These are phyloP conservation scores for Notoglanidium macrostoma DNA, from an alignment of 2,797 vertebrate species.

Conservation along the genomic window DNA sequence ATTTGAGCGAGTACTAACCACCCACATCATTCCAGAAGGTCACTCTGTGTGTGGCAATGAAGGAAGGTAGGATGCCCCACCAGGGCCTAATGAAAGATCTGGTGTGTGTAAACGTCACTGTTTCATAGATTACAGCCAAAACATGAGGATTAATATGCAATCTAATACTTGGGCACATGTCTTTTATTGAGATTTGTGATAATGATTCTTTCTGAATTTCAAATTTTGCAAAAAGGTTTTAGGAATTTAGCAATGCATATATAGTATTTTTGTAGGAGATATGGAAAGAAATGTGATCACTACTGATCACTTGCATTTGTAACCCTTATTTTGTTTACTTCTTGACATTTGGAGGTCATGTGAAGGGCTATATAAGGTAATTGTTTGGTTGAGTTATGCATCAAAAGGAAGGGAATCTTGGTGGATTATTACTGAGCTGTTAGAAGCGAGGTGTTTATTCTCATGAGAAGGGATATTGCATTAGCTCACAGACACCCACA, in stretches of 20 bases:
- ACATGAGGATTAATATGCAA: constrained; percentile 28
- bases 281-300: not conserved
- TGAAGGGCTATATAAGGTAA: constrained; percentile 21
- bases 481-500: constrained; percentile 31
- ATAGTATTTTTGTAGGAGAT: not conserved
- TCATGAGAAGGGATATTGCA: constrained; percentile 37
- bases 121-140: constrained; percentile 48
- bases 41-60: constrained; percentile 48
- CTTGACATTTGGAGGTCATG: constrained; percentile 22
- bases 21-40: constrained; percentile 58
- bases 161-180: constrained; percentile 23
- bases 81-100: constrained; percentile 47
- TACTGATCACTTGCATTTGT: not conserved
- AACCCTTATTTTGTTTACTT: not conserved
- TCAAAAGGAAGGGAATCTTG: not conserved
- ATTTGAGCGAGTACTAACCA: constrained; percentile 48
- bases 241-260: not conserved
- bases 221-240: constrained; percentile 5
- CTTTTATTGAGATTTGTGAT: constrained; percentile 34
- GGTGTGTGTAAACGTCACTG: constrained; percentile 44
- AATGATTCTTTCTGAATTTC: constrained; percentile 31
- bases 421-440: constrained; percentile 21
- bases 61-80: constrained; percentile 31
- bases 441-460: constrained; percentile 31
- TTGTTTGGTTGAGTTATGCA: not conserved